Base-by-base conservation (phyloP, 2,888 invertebrate genomes). In the Phyto melanocephala region DNA sequence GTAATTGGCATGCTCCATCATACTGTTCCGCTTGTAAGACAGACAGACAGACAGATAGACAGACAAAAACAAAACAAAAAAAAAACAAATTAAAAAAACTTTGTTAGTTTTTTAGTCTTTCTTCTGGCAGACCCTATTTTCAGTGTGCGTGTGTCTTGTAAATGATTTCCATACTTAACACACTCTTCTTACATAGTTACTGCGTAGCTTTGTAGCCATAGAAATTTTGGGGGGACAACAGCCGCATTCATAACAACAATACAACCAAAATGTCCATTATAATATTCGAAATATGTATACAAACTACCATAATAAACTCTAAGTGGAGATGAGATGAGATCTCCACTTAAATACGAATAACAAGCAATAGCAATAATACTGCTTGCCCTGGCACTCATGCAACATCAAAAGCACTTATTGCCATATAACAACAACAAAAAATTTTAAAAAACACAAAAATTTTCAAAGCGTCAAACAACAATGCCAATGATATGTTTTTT, bases 1-100 rank as follows among this genome's bases (percentile, higher is more conserved):
- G 86, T 88, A 88, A 88, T 88, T 88, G 88, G 87, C 88, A 86
- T 87, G 87, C 87, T 86, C 81, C 86, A 84, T 80, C 72, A 33
- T 62, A 45, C 24, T 22, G 22, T 50, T n/a, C n/a, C 6, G 28
- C 6, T 6, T 28, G 3, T 5, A 28, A 28, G 24, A 77, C 78
- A 62, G 13, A 67, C 40, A 28, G 28, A 54, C 15, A 20, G 33
- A 79, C 74, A 63, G 1, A 35, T 22, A 13, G 15, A 42, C n/a
- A 6, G 33, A 54, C 65, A 70, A 50, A 50, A 37, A 63, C 47
- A 10, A 15, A 15, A 13, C n/a, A 11, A 50, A 56, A 47, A n/a
- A 54, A 15, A 24, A 4, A n/a, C n/a, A n/a, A n/a, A n/a, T n/a
- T n/a, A n/a, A 13, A 50, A 70, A 72, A 54, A 37, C 28, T 47